Conservation (phyloP, 2,888 invertebrate species). For the Dichetophora obliterata region DNA sequence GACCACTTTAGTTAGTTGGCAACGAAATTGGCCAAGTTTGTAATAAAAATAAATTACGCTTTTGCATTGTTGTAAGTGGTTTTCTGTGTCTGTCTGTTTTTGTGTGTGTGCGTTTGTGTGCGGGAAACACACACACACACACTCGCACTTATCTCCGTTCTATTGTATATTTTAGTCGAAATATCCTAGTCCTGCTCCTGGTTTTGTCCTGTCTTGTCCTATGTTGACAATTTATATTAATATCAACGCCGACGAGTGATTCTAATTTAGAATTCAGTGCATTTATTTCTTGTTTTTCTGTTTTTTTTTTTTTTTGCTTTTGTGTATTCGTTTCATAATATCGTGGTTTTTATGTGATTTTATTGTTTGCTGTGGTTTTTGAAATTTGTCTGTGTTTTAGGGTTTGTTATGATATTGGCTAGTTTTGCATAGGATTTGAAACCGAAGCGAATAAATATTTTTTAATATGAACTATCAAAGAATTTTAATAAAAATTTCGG, state of each 20-base stretch:
- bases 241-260: conserved; percentile 46
- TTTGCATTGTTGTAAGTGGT: conserved; percentile 40
- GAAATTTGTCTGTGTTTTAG: too few species aligned
- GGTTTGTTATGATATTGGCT: too few species aligned
- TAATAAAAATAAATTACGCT: conserved; percentile 56
- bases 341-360: background rate
- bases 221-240: conserved; percentile 50
- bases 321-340: background rate
- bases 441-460: too few species aligned
- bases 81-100: background rate
- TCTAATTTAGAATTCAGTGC: conserved; percentile 39
- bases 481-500: too few species aligned
- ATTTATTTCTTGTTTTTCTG: conserved; percentile 12
- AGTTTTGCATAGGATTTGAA: too few species aligned
- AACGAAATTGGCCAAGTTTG: conserved; percentile 55
- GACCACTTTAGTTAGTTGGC: conserved; percentile 44
- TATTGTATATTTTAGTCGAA: too few species aligned
- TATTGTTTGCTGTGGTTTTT: background rate
- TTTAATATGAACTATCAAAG: too few species aligned
- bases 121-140: background rate
- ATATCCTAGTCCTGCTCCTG: conserved; percentile 12
- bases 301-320: background rate
- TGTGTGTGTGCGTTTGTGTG: background rate
- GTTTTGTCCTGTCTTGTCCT: conserved; percentile 36
- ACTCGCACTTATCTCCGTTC: too few species aligned